These are phyloP conservation scores for Chascanopsetta lugubris DNA, from an alignment of 2,113 vertebrate species.

Conservation along the genomic window DNA sequence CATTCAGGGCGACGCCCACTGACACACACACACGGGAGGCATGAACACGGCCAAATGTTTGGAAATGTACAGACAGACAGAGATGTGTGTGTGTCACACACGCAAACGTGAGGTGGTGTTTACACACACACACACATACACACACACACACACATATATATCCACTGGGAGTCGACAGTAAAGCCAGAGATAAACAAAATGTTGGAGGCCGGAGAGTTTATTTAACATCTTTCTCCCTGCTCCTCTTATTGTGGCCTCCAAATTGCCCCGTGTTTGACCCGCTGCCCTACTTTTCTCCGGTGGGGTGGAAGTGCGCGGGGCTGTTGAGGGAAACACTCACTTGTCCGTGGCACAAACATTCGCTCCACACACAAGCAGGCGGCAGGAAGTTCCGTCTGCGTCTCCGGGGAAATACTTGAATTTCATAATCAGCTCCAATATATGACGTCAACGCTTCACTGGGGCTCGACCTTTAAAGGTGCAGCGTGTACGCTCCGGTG, in stretches of 20 bases:
- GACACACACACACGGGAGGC: slow-evolving; percentile 36
- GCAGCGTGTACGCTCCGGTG: too few species aligned
- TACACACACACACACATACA: slow-evolving; percentile 6
- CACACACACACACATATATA: slow-evolving; percentile 23
- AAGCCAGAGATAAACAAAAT: slow-evolving; percentile 60
- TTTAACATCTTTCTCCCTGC: slow-evolving; percentile 48
- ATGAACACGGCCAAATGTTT: slow-evolving; percentile 41
- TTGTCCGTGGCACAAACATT: slow-evolving; percentile 8
- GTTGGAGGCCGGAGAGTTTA: slow-evolving; percentile 52
- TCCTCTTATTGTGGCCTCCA: slow-evolving; percentile 32
- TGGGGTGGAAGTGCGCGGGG: slow-evolving; percentile 23
- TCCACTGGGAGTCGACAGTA: slow-evolving; percentile 48
- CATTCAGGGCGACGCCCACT: slow-evolving; percentile 38
- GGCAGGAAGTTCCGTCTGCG: slow-evolving; percentile 33
- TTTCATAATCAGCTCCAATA: too few species aligned
- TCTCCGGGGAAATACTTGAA: too few species aligned
- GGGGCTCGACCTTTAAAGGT: too few species aligned
- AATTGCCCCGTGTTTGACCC: slow-evolving; percentile 49
- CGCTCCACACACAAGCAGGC: too few species aligned
- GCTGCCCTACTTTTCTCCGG: slow-evolving; percentile 46
- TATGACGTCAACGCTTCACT: too few species aligned
- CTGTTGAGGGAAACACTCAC: slow-evolving; percentile 40
- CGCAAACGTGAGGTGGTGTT: slow-evolving; percentile 21
- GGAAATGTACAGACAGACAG: slow-evolving; percentile 23
- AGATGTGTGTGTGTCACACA: slow-evolving; percentile 21